Evolutionary conservation across 1,140 invertebrate genomes (phyloP), one percentile per base, ranked within the genome.

Genomic region (Panagrolaimus sp.): DNA sequence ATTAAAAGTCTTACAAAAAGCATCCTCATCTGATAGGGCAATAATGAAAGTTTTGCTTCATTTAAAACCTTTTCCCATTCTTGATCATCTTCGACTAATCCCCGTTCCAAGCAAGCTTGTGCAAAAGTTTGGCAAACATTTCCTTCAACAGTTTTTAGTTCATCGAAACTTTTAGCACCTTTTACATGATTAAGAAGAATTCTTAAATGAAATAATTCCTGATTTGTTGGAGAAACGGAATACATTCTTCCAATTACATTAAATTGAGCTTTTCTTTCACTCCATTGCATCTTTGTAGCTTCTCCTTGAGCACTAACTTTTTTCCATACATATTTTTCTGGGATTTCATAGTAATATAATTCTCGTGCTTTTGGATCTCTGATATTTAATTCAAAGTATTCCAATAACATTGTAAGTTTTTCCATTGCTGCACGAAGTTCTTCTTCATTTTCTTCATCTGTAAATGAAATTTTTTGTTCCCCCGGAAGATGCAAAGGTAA

Each of bases 401-500:
- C 77, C 46, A 76, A 82, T 53, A 84, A 70, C 20, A 76, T 84
- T 51, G 80, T 82, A 2, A 38, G 2, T 4, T 2, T 4, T 4
- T 38, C 31, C 31, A 38, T 2, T 20, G 51, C 9, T 1, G 25
- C 31, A 45, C 16, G 70, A 11, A 27, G 16, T 7, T 16, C 63
- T 9, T 42, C 13, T 65, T 51, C 11, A 57, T 66, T 31, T 65
- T 83, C 82, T 11, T 73, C 57, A 44, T 63, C 66, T 61, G 70
- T 79, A 70, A 83, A 86, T 65, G 79, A 83, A n/a, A 84, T 76
- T 9, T 70, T n/a, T 73, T 85, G 83, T 57, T 79, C 78, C 69
- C 81, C 81, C 68, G 79, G 84, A 57, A 78, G 70, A 80, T 85
- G 79, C 20, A 85, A 72, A 11, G 78, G 81, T 44, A 86, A 80